A percentile compares a stretch with the other conserved stretches of the same genome.
Evolutionary conservation across 2,113 vertebrate species (phyloP).

Genomic region (Tragelaphus buxtoni): DNA sequence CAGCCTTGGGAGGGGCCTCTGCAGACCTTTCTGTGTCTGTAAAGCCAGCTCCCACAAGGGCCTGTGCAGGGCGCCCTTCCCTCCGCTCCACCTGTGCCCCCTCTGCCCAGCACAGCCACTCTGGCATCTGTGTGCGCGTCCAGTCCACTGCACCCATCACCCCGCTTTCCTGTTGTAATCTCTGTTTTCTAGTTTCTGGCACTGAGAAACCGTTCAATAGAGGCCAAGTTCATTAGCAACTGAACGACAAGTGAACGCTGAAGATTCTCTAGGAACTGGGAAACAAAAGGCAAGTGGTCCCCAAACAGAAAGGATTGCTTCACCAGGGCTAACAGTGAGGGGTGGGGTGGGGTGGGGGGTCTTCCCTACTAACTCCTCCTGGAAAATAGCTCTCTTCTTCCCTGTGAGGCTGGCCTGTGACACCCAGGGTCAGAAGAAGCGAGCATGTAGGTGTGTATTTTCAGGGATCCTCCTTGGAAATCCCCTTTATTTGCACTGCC

Average conservation of each 20-base stretch:
- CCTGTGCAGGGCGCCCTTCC: no score
- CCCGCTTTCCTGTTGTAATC: not conserved
- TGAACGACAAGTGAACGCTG: not conserved
- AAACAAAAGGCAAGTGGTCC: constrained; percentile 2
- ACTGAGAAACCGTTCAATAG: not conserved
- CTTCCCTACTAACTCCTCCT: not conserved
- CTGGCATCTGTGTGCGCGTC: no score
- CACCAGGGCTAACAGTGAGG: not conserved
- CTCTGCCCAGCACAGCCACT: not conserved
- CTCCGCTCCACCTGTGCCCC: not conserved
- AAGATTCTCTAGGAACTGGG: not conserved
- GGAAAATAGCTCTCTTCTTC: not conserved
- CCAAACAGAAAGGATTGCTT: not conserved
- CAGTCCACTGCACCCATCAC: not conserved
- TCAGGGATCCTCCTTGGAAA: not conserved
- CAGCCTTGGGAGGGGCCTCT: not conserved
- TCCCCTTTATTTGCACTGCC: not conserved
- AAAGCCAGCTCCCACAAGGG: not conserved
- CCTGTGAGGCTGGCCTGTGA: not conserved
- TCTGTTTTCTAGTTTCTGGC: constrained; percentile 10
- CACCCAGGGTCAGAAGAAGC: not conserved
- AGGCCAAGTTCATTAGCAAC: not conserved
- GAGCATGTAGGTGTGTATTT: not conserved
- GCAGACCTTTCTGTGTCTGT: not conserved
- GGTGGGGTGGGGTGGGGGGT: fast-evolving